Conservation (phyloP, 2,113 vertebrate species). For the Tragulus kanchil region DNA sequence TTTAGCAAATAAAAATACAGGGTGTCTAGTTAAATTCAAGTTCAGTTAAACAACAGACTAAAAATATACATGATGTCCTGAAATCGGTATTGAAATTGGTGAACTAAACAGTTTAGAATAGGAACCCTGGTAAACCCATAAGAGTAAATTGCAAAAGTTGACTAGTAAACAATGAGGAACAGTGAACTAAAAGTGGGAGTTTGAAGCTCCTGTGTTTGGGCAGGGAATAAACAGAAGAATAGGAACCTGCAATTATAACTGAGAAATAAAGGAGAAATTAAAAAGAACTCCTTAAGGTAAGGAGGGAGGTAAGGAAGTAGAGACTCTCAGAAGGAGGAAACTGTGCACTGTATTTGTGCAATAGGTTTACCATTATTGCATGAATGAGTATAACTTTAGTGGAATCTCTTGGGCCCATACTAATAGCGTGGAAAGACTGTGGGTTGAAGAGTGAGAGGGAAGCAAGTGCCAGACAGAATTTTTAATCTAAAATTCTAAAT, state of each 20-base stretch:
- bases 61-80: too few relatives aligned
- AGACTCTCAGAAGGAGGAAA: neutral
- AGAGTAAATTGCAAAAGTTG: neutral
- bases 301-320: neutral
- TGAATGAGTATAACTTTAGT: neutral
- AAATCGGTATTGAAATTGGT: too few relatives aligned
- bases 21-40: neutral
- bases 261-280: neutral
- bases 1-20: slow-evolving; percentile 10
- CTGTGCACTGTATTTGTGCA: neutral
- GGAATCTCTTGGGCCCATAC: neutral
- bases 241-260: neutral
- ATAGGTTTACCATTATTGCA: neutral
- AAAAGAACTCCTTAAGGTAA: neutral
- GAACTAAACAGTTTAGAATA: too few relatives aligned
- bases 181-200: neutral
- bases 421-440: neutral
- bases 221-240: neutral
- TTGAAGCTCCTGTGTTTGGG: neutral
- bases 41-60: neutral
- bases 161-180: neutral
- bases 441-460: neutral
- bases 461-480: neutral
- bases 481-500: neutral
- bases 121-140: neutral